Evolutionary conservation across 2,113 vertebrate genomes (phyloP), one percentile per base, ranked within the genome.

Genomic region (Leptobrachium leishanense): DNA sequence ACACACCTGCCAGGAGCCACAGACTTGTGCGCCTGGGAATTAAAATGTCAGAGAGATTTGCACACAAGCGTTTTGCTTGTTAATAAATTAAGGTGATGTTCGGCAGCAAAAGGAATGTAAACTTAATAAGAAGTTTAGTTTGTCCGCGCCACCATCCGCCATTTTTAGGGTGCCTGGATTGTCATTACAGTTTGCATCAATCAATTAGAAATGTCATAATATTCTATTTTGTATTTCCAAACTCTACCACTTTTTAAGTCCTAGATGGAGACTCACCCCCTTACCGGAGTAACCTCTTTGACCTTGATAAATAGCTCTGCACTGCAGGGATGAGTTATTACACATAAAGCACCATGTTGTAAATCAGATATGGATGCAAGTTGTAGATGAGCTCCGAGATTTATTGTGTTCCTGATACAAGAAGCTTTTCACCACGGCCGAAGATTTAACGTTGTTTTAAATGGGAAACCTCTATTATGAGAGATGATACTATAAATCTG

Each of bases 41-140:
- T 79, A 50, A 5, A 76, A 64, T 6, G 0, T 82, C 85, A 82
- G 79, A 85, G 76, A 81, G 80, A 85, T 83, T 86, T 85, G 53
- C 75, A 63, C 65, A 31, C 74, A 84, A 82, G 65, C 82, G 81
- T 85, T 74, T 15, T 9, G 79, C 83, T 77, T 0, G 46, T 50
- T 50, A 50, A 31, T 31, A 31, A 31, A 31, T 31, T 31, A 31
- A 50, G 8, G 8, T 50, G 46, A 50, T 50, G 46, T 50, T 50
- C 4, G 46, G 46, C 46, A 50, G 46, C 4, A 50, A 8, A 50
- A 50, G 8, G 4, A 5, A 50, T 50, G 46, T 8, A 50, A 50
- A 50, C 20, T 31, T 50, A 50, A 50, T 50, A 50, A 50, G 46
- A 8, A 50, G 20, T 31, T 31, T 50, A 50, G 8, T 50, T 50